These are phyloP conservation scores for Botia almorhae DNA, from an alignment of 2,797 vertebrate species.

Conservation along the genomic window DNA sequence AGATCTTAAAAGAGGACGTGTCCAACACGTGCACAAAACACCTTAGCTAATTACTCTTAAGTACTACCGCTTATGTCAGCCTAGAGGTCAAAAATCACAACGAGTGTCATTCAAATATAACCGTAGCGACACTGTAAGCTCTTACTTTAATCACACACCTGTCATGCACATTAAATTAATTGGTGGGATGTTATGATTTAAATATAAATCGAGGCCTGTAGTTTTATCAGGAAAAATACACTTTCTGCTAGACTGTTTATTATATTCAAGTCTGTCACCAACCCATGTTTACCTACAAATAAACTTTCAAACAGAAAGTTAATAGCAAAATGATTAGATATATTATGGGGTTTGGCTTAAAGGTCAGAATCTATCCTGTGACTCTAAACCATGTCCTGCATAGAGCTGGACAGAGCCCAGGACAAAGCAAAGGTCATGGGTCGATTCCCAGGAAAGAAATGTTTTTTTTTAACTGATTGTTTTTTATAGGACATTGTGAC, in stretches of 20 bases:
- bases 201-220: background rate
- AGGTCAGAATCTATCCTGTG: too few species aligned
- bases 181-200: background rate
- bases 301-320: background rate
- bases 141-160: background rate
- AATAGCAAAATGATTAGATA: background rate
- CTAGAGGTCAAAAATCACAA: constrained; percentile 1
- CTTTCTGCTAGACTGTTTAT: background rate
- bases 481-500: too few species aligned
- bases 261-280: background rate
- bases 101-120: background rate
- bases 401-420: too few species aligned
- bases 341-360: too few species aligned
- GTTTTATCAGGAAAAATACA: background rate
- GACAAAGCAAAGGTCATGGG: too few species aligned
- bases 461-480: too few species aligned
- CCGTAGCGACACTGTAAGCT: background rate
- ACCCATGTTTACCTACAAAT: background rate
- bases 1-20: background rate
- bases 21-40: background rate
- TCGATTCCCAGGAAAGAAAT: too few species aligned
- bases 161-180: constrained; percentile 4
- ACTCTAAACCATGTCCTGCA: too few species aligned
- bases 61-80: background rate
- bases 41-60: background rate